Evolutionary conservation across 2,113 vertebrate species (phyloP).

Genomic region (Rhinichthys klamathensis): DNA sequence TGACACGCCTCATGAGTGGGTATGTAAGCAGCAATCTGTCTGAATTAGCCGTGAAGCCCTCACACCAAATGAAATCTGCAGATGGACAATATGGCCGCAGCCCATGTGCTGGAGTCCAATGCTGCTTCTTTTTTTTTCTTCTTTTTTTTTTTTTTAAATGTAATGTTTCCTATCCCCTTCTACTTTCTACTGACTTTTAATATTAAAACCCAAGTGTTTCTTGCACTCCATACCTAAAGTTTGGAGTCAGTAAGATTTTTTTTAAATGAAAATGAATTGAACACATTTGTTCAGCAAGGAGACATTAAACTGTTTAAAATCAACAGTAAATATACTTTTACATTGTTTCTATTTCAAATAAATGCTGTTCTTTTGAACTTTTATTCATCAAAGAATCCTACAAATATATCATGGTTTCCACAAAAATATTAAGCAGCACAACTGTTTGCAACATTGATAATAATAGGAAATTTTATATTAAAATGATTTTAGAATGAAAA

Average conservation of each 20-base stretch:
- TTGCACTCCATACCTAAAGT: too few relatives aligned
- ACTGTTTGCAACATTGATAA: background rate
- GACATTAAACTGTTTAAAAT: background rate
- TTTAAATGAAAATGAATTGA: background rate
- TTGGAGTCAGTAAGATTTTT: too few relatives aligned
- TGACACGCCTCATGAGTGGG: slow-evolving; percentile 28
- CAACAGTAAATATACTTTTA: too few relatives aligned
- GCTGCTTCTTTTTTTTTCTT: background rate
- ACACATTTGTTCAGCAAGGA: background rate
- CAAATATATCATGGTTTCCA: background rate
- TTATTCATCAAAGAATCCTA: too few relatives aligned
- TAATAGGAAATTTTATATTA: background rate
- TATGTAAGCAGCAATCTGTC: slow-evolving; percentile 49
- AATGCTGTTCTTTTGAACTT: too few relatives aligned
- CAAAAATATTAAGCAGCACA: background rate
- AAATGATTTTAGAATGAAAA: too few relatives aligned
- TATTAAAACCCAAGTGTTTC: slow-evolving; percentile 3
- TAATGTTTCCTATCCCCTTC: background rate
- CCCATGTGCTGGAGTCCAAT: background rate
- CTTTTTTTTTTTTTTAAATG: slow-evolving; percentile 9
- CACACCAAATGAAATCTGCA: slow-evolving; percentile 40
- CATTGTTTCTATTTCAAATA: too few relatives aligned
- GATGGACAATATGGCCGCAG: slow-evolving; percentile 30
- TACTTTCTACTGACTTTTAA: background rate
- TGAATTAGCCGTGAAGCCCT: slow-evolving; percentile 45